These are phyloP conservation scores for Chloromyia formosa DNA, from an alignment of 2,888 invertebrate genomes.

Conservation along the genomic window DNA sequence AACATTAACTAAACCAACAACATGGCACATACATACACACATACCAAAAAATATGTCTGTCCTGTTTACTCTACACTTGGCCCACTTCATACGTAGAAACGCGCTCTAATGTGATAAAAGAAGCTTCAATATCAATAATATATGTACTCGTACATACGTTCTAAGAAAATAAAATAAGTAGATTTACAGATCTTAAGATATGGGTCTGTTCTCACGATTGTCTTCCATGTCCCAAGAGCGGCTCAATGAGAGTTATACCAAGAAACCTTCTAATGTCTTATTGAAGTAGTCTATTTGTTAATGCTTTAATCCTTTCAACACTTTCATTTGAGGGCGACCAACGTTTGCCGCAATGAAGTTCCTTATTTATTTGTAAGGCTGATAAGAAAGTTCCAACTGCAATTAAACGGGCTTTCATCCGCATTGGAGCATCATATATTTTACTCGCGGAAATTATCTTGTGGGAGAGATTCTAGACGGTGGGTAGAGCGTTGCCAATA, in stretches of 20 bases:
- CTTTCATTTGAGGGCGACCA: background rate
- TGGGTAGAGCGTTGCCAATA: conserved; percentile 6
- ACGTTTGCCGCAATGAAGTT: background rate
- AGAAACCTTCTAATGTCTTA: background rate
- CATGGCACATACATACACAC: background rate
- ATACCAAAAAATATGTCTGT: background rate
- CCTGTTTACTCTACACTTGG: conserved; percentile 7
- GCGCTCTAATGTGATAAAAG: background rate
- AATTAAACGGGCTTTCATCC: conserved; percentile 31
- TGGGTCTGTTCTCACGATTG: too few species aligned
- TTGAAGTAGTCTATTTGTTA: background rate
- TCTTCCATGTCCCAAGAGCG: background rate
- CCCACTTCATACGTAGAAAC: background rate
- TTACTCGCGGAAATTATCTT: conserved; percentile 17
- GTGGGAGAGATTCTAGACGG: background rate
- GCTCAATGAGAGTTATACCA: background rate
- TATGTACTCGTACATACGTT: background rate
- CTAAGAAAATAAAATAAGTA: too few species aligned
- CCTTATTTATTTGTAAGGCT: background rate
- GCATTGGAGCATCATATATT: conserved; percentile 29
- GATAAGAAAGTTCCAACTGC: conserved; percentile 37
- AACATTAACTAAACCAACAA: background rate
- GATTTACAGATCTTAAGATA: background rate
- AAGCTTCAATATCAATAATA: too few species aligned
- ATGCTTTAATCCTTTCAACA: conserved; percentile 25